Percentiles rank a stretch among this genome's conserved stretches.
Evolutionary conservation across 2,888 invertebrate species (phyloP).

Genomic region (Brenthis daphne): DNA sequence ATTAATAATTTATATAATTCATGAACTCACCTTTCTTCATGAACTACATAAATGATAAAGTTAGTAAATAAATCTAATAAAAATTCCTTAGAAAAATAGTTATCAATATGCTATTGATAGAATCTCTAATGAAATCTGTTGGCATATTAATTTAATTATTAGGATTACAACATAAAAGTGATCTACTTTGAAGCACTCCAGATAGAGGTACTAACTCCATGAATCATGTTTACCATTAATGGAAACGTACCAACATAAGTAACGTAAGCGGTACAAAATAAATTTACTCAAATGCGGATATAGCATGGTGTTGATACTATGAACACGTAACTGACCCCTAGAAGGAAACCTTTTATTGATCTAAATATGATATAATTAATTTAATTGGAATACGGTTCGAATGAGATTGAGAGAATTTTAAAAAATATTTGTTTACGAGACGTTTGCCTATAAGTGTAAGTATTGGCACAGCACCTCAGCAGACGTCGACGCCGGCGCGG

Average conservation of each 20-base stretch:
- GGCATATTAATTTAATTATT: not conserved
- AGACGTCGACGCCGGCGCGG: constrained; percentile 42
- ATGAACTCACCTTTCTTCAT: too few species aligned
- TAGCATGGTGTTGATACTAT: constrained; percentile 16
- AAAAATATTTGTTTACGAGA: constrained; percentile 7
- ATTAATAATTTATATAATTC: too few species aligned
- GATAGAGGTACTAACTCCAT: constrained; percentile 14
- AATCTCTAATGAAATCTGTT: too few species aligned
- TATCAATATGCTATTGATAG: too few species aligned
- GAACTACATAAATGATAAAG: too few species aligned
- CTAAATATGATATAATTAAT: not conserved
- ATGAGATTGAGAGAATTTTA: not conserved
- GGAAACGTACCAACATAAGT: constrained; percentile 21
- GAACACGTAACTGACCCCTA: constrained; percentile 5
- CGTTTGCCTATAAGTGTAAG: constrained; percentile 5
- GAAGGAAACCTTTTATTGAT: not conserved
- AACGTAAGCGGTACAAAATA: constrained; percentile 14
- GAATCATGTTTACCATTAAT: constrained; percentile 26
- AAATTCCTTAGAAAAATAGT: too few species aligned
- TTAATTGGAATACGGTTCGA: not conserved
- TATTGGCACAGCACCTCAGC: constrained; percentile 15
- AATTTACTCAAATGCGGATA: constrained; percentile 14
- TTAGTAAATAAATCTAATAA: too few species aligned
- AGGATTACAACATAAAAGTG: constrained; percentile 12
- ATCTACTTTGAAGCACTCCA: constrained; percentile 11